Percentiles rank a stretch among this genome's conserved stretches.
Conservation (phyloP, 2,888 invertebrate species). For the Leptinotarsa tumamoca region DNA sequence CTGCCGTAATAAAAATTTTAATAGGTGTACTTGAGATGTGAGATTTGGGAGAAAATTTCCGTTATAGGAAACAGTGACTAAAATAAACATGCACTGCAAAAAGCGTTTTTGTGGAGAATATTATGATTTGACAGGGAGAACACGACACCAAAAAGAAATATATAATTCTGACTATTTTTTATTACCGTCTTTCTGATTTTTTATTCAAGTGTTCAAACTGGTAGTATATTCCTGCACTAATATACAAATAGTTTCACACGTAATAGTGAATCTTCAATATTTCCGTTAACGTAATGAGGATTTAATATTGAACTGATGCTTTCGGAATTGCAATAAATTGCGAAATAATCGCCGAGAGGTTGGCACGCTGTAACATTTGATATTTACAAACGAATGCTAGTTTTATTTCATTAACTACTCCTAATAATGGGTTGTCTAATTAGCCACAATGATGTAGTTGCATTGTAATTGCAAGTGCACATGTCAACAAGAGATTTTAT, state of each 20-base stretch:
- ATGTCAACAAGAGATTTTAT: background rate
- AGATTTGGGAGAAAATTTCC: too few relatives aligned
- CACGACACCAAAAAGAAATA: too few relatives aligned
- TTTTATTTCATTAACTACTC: background rate
- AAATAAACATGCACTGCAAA: too few relatives aligned
- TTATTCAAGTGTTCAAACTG: too few relatives aligned
- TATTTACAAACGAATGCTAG: constrained; percentile 8
- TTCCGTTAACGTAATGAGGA: background rate
- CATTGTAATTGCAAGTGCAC: constrained; percentile 2
- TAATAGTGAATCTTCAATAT: background rate
- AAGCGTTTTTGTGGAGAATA: too few relatives aligned
- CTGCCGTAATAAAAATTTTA: too few relatives aligned
- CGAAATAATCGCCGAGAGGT: background rate
- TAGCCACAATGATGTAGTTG: background rate
- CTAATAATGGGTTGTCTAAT: background rate
- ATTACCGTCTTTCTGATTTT: too few relatives aligned
- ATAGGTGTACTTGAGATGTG: too few relatives aligned
- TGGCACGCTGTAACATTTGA: background rate
- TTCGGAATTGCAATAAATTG: constrained; percentile 1
- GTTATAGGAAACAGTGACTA: too few relatives aligned
- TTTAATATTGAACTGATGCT: background rate
- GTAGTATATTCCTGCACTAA: too few relatives aligned
- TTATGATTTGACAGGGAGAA: too few relatives aligned
- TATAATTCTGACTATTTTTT: too few relatives aligned
- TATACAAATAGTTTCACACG: background rate